phyloP scores from a whole-genome alignment of 2,797 vertebrate species.

The Bovichtus diacanthus region DNA sequence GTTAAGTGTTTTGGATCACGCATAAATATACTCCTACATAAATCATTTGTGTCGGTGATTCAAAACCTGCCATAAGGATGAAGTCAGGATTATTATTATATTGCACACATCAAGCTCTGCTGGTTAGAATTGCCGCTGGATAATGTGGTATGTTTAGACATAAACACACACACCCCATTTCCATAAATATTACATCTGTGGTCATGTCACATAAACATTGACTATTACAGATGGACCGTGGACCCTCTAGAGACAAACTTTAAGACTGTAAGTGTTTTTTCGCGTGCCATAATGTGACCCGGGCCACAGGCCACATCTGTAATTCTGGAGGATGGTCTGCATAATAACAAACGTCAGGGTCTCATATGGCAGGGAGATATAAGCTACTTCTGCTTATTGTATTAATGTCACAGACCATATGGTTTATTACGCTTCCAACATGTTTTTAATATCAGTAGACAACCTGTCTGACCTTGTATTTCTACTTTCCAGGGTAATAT shows the following conservation, averaged over 20 bases:
- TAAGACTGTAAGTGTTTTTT: neutral
- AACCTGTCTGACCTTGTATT: conserved; percentile 17
- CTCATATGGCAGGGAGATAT: neutral
- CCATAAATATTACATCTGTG: conserved; percentile 12
- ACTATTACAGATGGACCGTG: conserved; percentile 4
- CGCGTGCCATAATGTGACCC: neutral
- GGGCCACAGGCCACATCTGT: conserved; percentile 31
- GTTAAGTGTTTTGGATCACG: neutral
- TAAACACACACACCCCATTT: neutral
- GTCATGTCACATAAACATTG: conserved; percentile 30
- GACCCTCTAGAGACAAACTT: neutral
- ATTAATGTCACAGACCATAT: conserved; percentile 27
- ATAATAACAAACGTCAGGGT: conserved; percentile 19
- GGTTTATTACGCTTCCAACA: conserved; percentile 19
- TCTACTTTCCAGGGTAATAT: conserved; percentile 38
- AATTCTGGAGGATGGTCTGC: neutral
- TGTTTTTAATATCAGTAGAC: conserved; percentile 29
- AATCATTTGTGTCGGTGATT: neutral
- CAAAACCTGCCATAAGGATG: neutral
- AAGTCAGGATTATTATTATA: neutral
- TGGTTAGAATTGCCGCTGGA: neutral
- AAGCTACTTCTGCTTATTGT: conserved; percentile 12
- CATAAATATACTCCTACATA: neutral
- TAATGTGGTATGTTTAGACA: neutral
- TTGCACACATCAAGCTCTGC: neutral